Conservation (phyloP, 1,140 invertebrate species). For the Diorhabda carinulata region DNA sequence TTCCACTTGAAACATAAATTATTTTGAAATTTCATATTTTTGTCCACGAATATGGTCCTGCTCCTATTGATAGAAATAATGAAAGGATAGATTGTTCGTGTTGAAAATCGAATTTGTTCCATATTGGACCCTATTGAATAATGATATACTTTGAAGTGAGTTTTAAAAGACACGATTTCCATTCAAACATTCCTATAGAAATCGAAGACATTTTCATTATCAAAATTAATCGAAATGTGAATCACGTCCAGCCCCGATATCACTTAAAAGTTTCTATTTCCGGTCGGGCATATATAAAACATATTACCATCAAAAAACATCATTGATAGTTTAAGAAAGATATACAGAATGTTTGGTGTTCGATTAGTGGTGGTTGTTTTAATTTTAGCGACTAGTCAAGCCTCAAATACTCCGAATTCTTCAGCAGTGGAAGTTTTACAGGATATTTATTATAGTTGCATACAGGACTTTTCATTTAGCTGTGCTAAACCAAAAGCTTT, state of each 20-base stretch:
- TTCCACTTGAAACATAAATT: too few relatives aligned
- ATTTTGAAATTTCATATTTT: too few relatives aligned
- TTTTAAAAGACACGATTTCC: constrained; percentile 5
- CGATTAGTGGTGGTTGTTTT: constrained; percentile 9
- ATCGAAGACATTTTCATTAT: constrained; percentile 14
- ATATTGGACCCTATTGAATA: too few relatives aligned
- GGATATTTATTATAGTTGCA: constrained; percentile 61
- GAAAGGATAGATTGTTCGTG: too few relatives aligned
- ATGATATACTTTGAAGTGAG: too few relatives aligned
- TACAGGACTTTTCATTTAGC: constrained; percentile 59
- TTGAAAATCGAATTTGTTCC: too few relatives aligned
- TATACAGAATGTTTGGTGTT: neutral
- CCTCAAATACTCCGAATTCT: constrained; percentile 24
- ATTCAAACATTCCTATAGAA: constrained; percentile 13
- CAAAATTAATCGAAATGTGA: constrained; percentile 25
- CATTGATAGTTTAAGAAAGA: neutral
- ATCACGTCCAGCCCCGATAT: constrained; percentile 45
- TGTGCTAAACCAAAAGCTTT: constrained; percentile 75
- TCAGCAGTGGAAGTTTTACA: constrained; percentile 57
- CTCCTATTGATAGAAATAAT: too few relatives aligned
- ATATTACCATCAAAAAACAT: constrained; percentile 4
- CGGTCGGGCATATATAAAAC: constrained; percentile 41
- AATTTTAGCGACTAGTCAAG: constrained; percentile 27
- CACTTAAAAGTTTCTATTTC: constrained; percentile 46
- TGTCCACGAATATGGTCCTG: too few relatives aligned